These are phyloP conservation scores for Rutilus rutilus DNA, from an alignment of 2,113 vertebrate genomes.

Conservation along the genomic window DNA sequence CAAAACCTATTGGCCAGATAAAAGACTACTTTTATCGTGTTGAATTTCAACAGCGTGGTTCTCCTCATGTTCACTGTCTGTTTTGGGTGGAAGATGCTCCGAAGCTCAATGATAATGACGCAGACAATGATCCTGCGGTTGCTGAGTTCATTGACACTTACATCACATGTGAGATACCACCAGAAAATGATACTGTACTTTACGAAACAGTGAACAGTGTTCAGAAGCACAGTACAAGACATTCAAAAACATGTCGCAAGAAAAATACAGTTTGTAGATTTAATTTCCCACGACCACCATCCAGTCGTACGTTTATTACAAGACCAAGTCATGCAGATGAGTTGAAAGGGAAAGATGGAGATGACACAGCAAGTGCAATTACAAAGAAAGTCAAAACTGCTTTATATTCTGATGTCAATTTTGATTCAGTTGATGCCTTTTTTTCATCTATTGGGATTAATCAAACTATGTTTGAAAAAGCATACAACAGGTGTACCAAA, in stretches of 20 bases:
- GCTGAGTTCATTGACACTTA: constrained; percentile 12
- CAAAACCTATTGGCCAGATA: no score
- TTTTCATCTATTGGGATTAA: constrained; percentile 15
- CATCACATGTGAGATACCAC: constrained; percentile 36
- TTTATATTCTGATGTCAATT: not conserved
- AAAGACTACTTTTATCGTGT: no score
- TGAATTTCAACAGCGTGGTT: no score
- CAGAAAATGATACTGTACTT: not conserved
- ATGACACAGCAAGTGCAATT: not conserved
- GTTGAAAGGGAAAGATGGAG: no score
- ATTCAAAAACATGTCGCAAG: constrained; percentile 46
- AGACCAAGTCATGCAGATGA: not conserved
- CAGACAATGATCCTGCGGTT: not conserved
- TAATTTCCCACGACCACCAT: constrained; percentile 44
- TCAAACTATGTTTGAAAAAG: constrained; percentile 25
- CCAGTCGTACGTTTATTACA: constrained; percentile 12
- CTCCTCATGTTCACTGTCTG: no score
- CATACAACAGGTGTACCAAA: not conserved
- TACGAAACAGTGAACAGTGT: constrained; percentile 27
- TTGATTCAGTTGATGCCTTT: constrained; percentile 14
- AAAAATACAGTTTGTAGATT: constrained; percentile 41
- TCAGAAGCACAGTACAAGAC: constrained; percentile 39
- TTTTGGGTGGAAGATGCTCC: no score
- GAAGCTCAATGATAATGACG: not conserved
- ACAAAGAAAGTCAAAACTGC: not conserved